These are phyloP conservation scores for Empidonax alnorum DNA, from an alignment of 2,113 vertebrate genomes.

Conservation along the genomic window DNA sequence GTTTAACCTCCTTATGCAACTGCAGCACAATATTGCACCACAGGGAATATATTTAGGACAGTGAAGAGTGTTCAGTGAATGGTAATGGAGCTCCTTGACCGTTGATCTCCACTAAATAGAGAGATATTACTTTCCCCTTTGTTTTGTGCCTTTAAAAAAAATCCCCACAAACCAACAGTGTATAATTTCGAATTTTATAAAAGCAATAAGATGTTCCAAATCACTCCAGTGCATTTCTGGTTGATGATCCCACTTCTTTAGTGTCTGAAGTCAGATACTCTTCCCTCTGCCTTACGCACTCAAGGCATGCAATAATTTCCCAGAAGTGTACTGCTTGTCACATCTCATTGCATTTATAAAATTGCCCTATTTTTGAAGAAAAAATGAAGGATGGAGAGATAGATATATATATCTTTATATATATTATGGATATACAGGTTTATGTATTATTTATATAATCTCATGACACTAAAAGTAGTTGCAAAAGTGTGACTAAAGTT, in stretches of 20 bases:
- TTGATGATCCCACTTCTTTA: slow-evolving; percentile 73
- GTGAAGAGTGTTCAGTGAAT: slow-evolving; percentile 45
- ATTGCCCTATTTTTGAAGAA: slow-evolving; percentile 62
- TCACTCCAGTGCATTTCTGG: slow-evolving; percentile 70
- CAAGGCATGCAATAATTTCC: slow-evolving; percentile 76
- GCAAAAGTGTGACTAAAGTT: slow-evolving; percentile 49
- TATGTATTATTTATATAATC: slow-evolving; percentile 50
- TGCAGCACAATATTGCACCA: slow-evolving; percentile 60
- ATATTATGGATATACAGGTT: slow-evolving; percentile 35
- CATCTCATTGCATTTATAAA: slow-evolving; percentile 72
- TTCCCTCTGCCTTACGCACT: slow-evolving; percentile 76
- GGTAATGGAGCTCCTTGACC: slow-evolving; percentile 41
- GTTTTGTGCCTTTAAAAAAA: slow-evolving; percentile 59
- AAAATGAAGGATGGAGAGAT: background rate
- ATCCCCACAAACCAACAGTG: background rate
- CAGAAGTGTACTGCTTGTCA: slow-evolving; percentile 68
- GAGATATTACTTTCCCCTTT: slow-evolving; percentile 66
- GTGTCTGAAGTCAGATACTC: slow-evolving; percentile 75
- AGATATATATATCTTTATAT: slow-evolving; percentile 43
- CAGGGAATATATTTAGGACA: slow-evolving; percentile 56
- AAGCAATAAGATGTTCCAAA: slow-evolving; percentile 76
- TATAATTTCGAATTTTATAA: slow-evolving; percentile 75
- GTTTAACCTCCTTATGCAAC: slow-evolving; percentile 59
- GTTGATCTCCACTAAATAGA: slow-evolving; percentile 54
- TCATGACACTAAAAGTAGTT: slow-evolving; percentile 51